Percentiles rank a stretch among this genome's conserved stretches.
These are phyloP conservation scores for Coccyzus lansbergi DNA, from an alignment of 2,797 vertebrate species.

Conservation along the genomic window DNA sequence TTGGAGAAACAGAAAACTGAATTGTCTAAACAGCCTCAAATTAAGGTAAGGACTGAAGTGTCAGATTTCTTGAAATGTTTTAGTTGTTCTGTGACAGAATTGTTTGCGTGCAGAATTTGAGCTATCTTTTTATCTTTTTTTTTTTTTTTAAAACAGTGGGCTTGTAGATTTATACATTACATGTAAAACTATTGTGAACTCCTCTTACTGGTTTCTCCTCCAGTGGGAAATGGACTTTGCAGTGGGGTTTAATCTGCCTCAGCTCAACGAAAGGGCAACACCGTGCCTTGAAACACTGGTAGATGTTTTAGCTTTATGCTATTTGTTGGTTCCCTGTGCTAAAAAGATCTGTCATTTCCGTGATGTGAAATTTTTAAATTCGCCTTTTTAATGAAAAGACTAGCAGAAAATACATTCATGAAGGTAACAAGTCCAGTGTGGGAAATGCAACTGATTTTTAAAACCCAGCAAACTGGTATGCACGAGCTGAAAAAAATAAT, in stretches of 20 bases:
- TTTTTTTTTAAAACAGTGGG: neutral
- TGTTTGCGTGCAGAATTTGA: neutral
- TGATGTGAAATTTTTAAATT: neutral
- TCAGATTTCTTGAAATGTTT: neutral
- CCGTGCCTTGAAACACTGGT: neutral
- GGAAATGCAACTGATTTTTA: neutral
- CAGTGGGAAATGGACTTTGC: neutral
- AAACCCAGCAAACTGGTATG: neutral
- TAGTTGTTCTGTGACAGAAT: neutral
- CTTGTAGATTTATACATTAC: neutral
- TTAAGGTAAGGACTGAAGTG: neutral
- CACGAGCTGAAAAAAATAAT: neutral
- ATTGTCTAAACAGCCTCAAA: neutral
- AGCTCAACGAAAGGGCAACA: neutral
- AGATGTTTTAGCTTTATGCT: neutral
- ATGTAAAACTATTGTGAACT: neutral
- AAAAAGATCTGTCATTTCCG: neutral
- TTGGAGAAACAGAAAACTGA: neutral
- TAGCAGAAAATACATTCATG: neutral
- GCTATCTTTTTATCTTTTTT: no score
- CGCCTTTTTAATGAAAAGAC: neutral
- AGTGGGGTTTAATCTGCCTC: neutral
- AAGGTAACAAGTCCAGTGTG: neutral
- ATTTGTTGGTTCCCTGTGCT: neutral
- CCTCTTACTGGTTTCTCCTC: neutral